A percentile compares a stretch with the other conserved stretches of the same genome.
Evolutionary conservation across 2,113 vertebrate genomes (phyloP).

Genomic region (Gila orcuttii): DNA sequence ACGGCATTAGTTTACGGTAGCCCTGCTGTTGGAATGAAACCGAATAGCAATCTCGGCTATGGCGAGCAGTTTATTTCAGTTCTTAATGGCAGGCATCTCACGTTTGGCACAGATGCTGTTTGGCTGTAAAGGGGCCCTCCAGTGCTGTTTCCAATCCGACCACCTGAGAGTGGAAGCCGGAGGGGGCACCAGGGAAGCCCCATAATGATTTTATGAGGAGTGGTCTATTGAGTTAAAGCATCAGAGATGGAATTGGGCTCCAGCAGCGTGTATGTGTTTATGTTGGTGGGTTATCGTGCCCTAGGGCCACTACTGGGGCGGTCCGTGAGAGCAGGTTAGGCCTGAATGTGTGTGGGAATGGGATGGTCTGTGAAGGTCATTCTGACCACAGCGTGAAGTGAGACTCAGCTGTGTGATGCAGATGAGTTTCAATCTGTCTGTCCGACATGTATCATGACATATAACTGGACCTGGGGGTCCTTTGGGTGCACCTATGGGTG

Average conservation of each 20-base stretch:
- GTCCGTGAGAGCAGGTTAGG: constrained; percentile 43
- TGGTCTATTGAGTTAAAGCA: constrained; percentile 73
- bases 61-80: constrained; percentile 35
- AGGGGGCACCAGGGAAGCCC: constrained; percentile 67
- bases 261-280: constrained; percentile 18
- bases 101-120: constrained; percentile 73
- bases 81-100: constrained; percentile 56
- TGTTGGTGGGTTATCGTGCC: constrained; percentile 18
- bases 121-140: constrained; percentile 71
- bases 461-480: background rate
- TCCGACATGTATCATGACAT: background rate
- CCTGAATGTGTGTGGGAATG: constrained; percentile 31
- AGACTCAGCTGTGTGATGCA: constrained; percentile 57
- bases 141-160: constrained; percentile 63
- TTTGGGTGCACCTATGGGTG: background rate
- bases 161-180: constrained; percentile 30
- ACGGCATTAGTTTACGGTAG: constrained; percentile 43
- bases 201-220: constrained; percentile 73
- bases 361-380: background rate
- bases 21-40: constrained; percentile 51
- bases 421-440: constrained; percentile 50
- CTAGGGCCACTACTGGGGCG: background rate
- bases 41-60: constrained; percentile 25
- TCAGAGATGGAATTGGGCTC: constrained; percentile 38
- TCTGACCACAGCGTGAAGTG: background rate